Evolutionary conservation across 2,797 vertebrate species (phyloP).

Genomic region (Sebastes matsubarae): DNA sequence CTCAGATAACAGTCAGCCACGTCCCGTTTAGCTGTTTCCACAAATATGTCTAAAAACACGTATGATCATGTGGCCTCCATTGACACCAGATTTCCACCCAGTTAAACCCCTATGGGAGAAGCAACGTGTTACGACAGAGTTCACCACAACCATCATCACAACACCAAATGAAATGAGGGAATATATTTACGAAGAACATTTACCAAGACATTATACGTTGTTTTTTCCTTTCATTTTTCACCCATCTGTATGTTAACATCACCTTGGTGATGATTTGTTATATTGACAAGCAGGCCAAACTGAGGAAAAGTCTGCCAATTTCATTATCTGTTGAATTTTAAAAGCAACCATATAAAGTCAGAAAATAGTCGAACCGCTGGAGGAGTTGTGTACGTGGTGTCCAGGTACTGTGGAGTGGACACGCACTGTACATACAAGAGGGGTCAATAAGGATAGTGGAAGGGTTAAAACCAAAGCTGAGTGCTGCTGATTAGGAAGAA

Average conservation of each 20-base stretch:
- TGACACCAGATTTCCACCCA: neutral
- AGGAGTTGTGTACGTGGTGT: neutral
- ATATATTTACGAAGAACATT: neutral
- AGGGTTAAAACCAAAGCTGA: slow-evolving; percentile 59
- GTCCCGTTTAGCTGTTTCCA: neutral
- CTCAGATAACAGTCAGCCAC: neutral
- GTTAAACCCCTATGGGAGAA: neutral
- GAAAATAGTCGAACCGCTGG: neutral
- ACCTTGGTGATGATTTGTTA: neutral
- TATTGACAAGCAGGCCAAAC: neutral
- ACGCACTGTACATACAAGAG: slow-evolving; percentile 25
- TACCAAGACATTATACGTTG: neutral
- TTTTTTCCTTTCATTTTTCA: neutral
- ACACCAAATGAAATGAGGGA: neutral
- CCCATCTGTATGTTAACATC: neutral
- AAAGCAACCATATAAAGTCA: neutral
- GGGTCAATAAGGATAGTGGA: slow-evolving; percentile 49
- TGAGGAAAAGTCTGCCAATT: neutral
- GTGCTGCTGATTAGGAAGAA: slow-evolving; percentile 66
- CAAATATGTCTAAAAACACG: neutral
- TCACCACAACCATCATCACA: neutral
- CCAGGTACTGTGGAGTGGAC: slow-evolving; percentile 45
- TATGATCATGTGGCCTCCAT: too few relatives aligned
- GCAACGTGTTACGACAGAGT: neutral
- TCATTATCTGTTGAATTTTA: slow-evolving; percentile 8